These are phyloP conservation scores for Epistrophella euchroma DNA, from an alignment of 2,888 invertebrate genomes.

Conservation along the genomic window DNA sequence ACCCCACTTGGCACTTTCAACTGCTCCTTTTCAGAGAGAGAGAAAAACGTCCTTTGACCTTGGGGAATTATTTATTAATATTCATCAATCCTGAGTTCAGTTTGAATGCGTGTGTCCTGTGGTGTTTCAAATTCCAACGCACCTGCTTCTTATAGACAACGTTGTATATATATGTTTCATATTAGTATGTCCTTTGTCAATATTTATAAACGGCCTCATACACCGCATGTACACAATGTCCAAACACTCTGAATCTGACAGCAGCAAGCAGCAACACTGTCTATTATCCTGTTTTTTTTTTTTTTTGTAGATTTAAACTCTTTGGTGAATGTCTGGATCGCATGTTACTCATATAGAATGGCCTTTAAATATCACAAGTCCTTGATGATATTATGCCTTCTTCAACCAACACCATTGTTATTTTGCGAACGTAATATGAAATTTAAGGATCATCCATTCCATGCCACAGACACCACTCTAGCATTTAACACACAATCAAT, in stretches of 20 bases:
- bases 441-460: slow-evolving; percentile 70
- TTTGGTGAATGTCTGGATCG: slow-evolving; percentile 43
- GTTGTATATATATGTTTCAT: too few relatives aligned
- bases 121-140: slow-evolving; percentile 36
- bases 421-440: slow-evolving; percentile 53
- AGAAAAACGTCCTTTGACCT: slow-evolving; percentile 15
- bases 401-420: slow-evolving; percentile 21
- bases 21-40: neutral
- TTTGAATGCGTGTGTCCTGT: slow-evolving; percentile 31
- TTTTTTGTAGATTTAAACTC: slow-evolving; percentile 22
- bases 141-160: slow-evolving; percentile 29
- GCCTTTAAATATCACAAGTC: slow-evolving; percentile 56
- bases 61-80: slow-evolving; percentile 35
- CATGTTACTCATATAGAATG: slow-evolving; percentile 44
- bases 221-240: slow-evolving; percentile 21
- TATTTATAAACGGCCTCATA: slow-evolving; percentile 61
- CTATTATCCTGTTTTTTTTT: slow-evolving; percentile 24
- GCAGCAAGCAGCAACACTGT: slow-evolving; percentile 55
- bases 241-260: slow-evolving; percentile 43
- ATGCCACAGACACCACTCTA: slow-evolving; percentile 66
- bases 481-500: slow-evolving; percentile 68
- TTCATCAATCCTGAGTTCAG: slow-evolving; percentile 11
- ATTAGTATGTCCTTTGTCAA: slow-evolving; percentile 49
- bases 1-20: slow-evolving; percentile 7
- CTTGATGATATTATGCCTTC: slow-evolving; percentile 32